These are phyloP conservation scores for Lasius fuliginosus DNA, from an alignment of 2,888 invertebrate genomes.

Conservation along the genomic window DNA sequence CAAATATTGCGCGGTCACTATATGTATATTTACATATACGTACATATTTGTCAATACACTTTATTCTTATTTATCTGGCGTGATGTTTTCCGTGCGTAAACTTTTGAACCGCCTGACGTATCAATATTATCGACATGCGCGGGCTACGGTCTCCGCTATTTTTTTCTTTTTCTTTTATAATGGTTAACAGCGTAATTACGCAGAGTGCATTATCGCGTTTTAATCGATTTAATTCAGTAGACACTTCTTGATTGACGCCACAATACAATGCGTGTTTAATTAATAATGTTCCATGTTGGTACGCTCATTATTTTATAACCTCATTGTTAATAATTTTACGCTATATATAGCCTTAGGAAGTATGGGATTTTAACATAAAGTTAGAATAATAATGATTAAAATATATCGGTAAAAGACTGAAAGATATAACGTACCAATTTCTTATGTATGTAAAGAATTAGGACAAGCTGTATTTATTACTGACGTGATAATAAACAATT, in stretches of 20 bases:
- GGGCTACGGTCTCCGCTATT: background rate
- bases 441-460: background rate
- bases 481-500: background rate
- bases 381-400: background rate
- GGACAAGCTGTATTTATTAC: background rate
- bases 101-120: constrained; percentile 10
- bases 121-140: constrained; percentile 44
- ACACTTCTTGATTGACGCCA: background rate
- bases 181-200: constrained; percentile 28
- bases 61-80: constrained; percentile 45
- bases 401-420: background rate
- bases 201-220: background rate
- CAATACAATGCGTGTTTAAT: background rate
- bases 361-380: background rate
- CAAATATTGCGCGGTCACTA: constrained; percentile 50
- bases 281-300: background rate
- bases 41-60: constrained; percentile 61
- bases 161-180: background rate
- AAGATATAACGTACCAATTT: background rate
- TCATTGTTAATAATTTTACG: background rate
- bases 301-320: background rate
- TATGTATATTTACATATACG: constrained; percentile 60
- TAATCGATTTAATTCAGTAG: constrained; percentile 17
- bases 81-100: constrained; percentile 51
- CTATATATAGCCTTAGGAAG: background rate